Evolutionary conservation across 2,888 invertebrate genomes (phyloP).

Genomic region (Calameuta filiformis): DNA sequence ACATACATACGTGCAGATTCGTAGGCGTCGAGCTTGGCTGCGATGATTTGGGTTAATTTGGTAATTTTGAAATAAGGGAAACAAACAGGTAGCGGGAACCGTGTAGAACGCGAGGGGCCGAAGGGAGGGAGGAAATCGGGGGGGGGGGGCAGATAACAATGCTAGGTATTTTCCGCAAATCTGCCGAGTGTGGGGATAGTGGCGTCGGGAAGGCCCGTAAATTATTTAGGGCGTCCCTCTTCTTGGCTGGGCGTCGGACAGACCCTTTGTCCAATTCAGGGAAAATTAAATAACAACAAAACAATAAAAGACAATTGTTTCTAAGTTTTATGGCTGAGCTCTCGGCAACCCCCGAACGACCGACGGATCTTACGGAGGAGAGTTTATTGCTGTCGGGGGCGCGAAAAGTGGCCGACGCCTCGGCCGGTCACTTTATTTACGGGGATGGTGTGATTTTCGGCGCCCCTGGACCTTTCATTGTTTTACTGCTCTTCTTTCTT

Average conservation of each 20-base stretch:
- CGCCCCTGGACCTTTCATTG: constrained; percentile 20
- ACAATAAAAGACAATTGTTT: constrained; percentile 67
- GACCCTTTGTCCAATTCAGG: constrained; percentile 31
- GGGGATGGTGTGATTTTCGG: constrained; percentile 38
- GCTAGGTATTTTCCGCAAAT: constrained; percentile 21
- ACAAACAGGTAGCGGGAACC: no score
- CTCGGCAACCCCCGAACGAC: constrained; percentile 25
- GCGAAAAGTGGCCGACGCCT: constrained; percentile 2
- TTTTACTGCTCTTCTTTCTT: constrained; percentile 19
- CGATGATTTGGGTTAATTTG: no score
- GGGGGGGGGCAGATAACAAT: background rate
- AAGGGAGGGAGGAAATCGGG: no score
- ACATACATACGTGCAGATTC: no score
- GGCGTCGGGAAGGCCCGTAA: constrained; percentile 45
- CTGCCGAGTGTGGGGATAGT: constrained; percentile 2
- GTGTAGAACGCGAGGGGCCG: no score
- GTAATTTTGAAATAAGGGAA: no score
- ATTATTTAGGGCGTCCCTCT: constrained; percentile 56
- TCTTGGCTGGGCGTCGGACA: constrained; percentile 1
- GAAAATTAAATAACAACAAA: constrained; percentile 67
- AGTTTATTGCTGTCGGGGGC: constrained; percentile 44
- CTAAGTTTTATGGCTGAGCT: constrained; percentile 63
- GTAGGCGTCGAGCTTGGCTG: no score
- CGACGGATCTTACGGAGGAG: constrained; percentile 35
- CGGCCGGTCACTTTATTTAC: constrained; percentile 55